These are phyloP conservation scores for Felis chaus DNA, from an alignment of 2,113 vertebrate genomes.

Conservation along the genomic window DNA sequence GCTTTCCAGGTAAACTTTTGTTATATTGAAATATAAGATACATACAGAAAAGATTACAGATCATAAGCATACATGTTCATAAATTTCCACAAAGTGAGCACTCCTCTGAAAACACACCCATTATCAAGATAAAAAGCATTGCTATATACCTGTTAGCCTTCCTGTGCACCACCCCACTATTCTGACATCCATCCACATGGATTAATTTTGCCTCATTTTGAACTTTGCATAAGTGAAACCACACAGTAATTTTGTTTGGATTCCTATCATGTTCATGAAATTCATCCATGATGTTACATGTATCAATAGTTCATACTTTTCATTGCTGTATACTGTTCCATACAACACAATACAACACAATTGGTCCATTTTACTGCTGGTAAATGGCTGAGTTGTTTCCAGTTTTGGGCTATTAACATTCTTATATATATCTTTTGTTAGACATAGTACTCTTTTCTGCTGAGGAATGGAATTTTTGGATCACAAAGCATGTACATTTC, in stretches of 20 bases:
- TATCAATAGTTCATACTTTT: not conserved
- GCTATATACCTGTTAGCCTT: not conserved
- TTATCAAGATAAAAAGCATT: not conserved
- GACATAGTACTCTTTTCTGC: not conserved
- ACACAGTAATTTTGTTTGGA: not conserved
- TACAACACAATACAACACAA: not conserved
- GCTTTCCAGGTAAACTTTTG: not conserved
- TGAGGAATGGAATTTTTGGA: not conserved
- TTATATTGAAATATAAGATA: not conserved
- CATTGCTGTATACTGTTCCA: not conserved
- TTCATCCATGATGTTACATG: not conserved
- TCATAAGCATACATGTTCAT: not conserved
- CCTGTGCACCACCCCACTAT: not conserved
- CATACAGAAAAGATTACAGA: not conserved
- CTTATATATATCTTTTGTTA: not conserved
- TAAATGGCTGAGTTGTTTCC: not conserved
- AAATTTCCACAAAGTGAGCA: not conserved
- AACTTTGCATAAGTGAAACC: not conserved
- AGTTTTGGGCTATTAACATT: not conserved
- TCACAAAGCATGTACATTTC: not conserved
- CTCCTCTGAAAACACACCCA: not conserved
- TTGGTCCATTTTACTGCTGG: not conserved
- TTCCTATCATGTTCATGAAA: not conserved
- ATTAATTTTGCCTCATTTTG: slow-evolving; percentile 2
- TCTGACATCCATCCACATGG: not conserved